Base-by-base conservation (phyloP, 2,888 invertebrate species). In the Subacronicta megacephala region DNA sequence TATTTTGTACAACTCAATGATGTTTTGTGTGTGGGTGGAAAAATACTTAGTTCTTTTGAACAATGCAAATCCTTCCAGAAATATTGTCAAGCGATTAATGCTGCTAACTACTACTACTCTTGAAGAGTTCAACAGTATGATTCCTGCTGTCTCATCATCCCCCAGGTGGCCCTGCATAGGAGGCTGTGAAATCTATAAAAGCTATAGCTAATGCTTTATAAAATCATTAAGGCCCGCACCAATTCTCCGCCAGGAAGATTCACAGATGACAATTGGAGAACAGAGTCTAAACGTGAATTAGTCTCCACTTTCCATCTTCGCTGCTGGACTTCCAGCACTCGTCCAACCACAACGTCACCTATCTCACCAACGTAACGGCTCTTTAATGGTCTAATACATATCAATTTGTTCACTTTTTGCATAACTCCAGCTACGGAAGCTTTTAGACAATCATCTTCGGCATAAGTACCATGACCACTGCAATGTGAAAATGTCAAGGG, bases 201-300 rank as follows among this genome's bases (percentile, higher is more conserved):
- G n/a, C n/a, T n/a, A n/a, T n/a, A 12, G 4, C 12, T 29, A 23
- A 9, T 4, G n/a, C 31, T 5, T 31, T 31, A 31, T 31, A 31
- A 31, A 31, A 31, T 31, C 0, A 12, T 6, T 6, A 5, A 4
- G 4, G n/a, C 0, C 5, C n/a, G 86, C 93, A 98, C 97, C 95
- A 99, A 91, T 95, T 99, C 99, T 51, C 98, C 98, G 23, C 99
- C 99, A n/a, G 99, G 99, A 63, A 99, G 95, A 94, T 99, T 99
- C 1, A 99, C 99, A 29, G 99, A 97, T 0, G 99, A 98, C 15
- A 99, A 90, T 61, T 98, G 95, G 10, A 99, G 95, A 38, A 97
- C 95, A 0, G 99, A 98, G 90, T 99, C 98, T 82, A 97, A 90
- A 51, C 98, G 96, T 0, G 98, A 97, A 90, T 99, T 99, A 1